Conservation (phyloP, 1,140 invertebrate species). For the Penaeus chinensis region DNA sequence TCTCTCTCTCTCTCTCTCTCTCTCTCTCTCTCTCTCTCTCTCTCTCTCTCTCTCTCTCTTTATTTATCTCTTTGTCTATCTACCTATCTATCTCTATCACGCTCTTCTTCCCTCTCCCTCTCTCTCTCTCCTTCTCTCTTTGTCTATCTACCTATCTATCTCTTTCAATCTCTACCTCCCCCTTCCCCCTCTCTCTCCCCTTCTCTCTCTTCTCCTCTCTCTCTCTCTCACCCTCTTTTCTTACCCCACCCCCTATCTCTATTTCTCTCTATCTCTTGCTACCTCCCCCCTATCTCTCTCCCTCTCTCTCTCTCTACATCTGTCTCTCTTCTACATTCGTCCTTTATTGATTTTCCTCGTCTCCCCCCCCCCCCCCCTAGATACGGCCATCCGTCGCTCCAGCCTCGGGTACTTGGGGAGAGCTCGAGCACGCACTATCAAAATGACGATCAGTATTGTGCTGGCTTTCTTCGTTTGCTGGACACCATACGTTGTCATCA, state of each 20-base stretch:
- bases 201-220: not conserved
- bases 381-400: conserved; percentile 36
- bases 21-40: not conserved
- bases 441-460: conserved; percentile 95
- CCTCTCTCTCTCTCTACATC: not conserved
- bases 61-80: too few species aligned
- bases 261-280: not conserved
- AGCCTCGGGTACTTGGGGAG: conserved; percentile 43
- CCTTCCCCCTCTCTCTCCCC: not conserved
- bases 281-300: not conserved
- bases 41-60: not conserved
- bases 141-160: not conserved
- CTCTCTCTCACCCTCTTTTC: not conserved
- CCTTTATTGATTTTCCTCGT: not conserved
- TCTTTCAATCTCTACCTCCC: too few species aligned
- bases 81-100: too few species aligned
- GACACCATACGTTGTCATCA: conserved; percentile 91
- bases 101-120: too few species aligned
- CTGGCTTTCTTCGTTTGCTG: conserved; percentile 90
- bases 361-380: not conserved
- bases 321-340: not conserved
- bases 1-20: too few species aligned
- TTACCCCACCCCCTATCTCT: not conserved
- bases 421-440: conserved; percentile 87
- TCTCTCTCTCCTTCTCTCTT: too few species aligned